A percentile compares a stretch with the other conserved stretches of the same genome.
Conservation (phyloP, 2,113 vertebrate genomes). For the Pseudopipra pipra region DNA sequence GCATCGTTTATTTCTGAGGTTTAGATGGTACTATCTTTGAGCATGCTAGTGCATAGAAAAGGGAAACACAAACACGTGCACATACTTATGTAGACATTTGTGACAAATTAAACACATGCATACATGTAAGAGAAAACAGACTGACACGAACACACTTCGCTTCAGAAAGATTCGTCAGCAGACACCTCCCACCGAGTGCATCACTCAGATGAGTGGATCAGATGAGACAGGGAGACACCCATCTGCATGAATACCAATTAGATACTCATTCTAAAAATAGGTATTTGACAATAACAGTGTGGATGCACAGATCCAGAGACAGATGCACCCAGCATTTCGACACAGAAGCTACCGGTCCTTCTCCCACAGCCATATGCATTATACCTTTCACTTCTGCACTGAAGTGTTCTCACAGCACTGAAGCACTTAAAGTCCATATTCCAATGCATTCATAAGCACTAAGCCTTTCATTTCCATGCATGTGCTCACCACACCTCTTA, state of each 20-base stretch:
- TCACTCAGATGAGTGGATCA: conserved; percentile 20
- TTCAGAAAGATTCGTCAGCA: not conserved
- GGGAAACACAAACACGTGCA: not conserved
- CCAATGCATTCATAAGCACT: not conserved
- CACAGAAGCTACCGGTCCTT: not conserved
- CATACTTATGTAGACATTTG: accelerated
- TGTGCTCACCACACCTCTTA: not conserved
- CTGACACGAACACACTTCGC: not conserved
- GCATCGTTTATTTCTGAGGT: not conserved
- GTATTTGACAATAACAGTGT: conserved; percentile 14
- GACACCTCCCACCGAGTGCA: conserved; percentile 35
- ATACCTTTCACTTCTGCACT: not conserved
- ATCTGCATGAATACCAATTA: conserved; percentile 52
- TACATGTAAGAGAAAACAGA: not conserved
- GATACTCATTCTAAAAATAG: conserved; percentile 44
- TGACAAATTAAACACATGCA: not conserved
- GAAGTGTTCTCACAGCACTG: not conserved
- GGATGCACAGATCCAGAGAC: conserved; percentile 17
- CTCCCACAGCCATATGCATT: not conserved
- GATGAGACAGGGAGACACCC: conserved; percentile 52
- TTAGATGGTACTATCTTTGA: not conserved
- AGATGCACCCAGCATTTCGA: not conserved
- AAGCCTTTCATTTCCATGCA: not conserved
- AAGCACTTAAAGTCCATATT: not conserved
- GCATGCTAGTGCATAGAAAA: not conserved